Evolutionary conservation across 2,888 invertebrate species (phyloP), one percentile per base, ranked within the genome.

Genomic region (Stomorhina lunata): DNA sequence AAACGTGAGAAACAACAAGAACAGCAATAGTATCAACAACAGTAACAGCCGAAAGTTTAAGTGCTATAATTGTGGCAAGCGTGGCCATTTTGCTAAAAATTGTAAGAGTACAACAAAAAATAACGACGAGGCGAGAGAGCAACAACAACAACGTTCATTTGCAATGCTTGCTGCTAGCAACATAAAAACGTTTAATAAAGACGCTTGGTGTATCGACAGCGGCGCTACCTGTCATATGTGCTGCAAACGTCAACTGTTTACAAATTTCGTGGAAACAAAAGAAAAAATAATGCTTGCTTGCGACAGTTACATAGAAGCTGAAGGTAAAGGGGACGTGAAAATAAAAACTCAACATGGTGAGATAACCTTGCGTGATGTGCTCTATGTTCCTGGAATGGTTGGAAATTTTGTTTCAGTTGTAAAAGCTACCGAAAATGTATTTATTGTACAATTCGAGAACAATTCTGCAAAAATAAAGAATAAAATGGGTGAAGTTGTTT

Each of bases 351-450:
- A 50, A 45, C 5, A 15, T 15, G 29, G 48, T 15, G 27, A 65
- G 34, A 55, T 78, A n/a, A 59, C 27, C 20, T 57, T 81, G 5
- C 63, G 32, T 7, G 63, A 78, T 27, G 71, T 73, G 6, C 45
- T 78, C 37, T 81, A 66, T 57, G 75, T 80, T 4, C 69, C 83
- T 10, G 32, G 10, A 6, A 73, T 84, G 29, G 29, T 59, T 34
- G 76, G 63, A 57, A 84, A 81, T 65, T 83, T 80, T 43, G 57
- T 73, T 17, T 83, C 80, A 17, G 71, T 83, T 15, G 59, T 29
- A 17, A 83, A 72, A 73, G 68, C 61, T 1, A 43, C 34, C 1
- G 71, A 59, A 37, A 72, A 77, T 69, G 68, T 72, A 15, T 40
- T 55, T 17, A 43, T 12, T 10, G 69, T 75, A 37, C 17, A 37